These are phyloP conservation scores for Centropristis striata DNA, from an alignment of 2,113 vertebrate species.

Conservation along the genomic window DNA sequence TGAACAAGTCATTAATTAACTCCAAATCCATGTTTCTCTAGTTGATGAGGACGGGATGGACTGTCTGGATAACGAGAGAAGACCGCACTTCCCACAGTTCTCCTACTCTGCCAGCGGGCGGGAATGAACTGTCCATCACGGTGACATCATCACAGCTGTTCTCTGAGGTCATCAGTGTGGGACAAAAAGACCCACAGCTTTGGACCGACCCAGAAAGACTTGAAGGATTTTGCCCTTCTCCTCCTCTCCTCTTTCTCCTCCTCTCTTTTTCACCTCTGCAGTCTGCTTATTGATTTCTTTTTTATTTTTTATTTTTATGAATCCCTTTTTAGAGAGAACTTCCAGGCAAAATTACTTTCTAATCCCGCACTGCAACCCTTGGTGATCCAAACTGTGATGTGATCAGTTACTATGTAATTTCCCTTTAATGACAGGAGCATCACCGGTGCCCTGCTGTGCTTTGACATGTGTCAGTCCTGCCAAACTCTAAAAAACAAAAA, in stretches of 20 bases:
- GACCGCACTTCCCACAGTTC: slow-evolving; percentile 99
- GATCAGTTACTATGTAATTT: slow-evolving; percentile 59
- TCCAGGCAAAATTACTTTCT: slow-evolving; percentile 27
- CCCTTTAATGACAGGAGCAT: slow-evolving; percentile 68
- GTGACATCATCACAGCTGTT: slow-evolving; percentile 85
- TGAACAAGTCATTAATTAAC: background rate
- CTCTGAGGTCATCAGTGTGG: slow-evolving; percentile 84
- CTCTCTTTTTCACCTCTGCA: slow-evolving; percentile 70
- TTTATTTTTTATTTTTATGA: slow-evolving; percentile 66
- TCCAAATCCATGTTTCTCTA: slow-evolving; percentile 60
- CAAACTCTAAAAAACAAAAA: slow-evolving; percentile 25
- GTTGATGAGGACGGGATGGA: slow-evolving; percentile 99
- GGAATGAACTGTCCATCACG: slow-evolving; percentile 86
- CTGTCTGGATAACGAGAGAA: slow-evolving; percentile 95
- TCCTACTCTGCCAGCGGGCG: slow-evolving; percentile 98
- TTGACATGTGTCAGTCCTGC: slow-evolving; percentile 52
- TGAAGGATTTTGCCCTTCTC: slow-evolving; percentile 60
- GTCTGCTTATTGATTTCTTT: slow-evolving; percentile 42
- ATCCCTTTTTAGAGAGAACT: slow-evolving; percentile 41
- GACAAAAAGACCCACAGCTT: slow-evolving; percentile 67
- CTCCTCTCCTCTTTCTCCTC: slow-evolving; percentile 20
- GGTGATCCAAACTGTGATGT: slow-evolving; percentile 56
- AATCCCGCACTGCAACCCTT: slow-evolving; percentile 51
- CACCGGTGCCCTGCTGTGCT: slow-evolving; percentile 72
- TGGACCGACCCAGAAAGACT: slow-evolving; percentile 60